These are phyloP conservation scores for Pachydiplax longipennis DNA, from an alignment of 2,888 invertebrate species.

Conservation along the genomic window DNA sequence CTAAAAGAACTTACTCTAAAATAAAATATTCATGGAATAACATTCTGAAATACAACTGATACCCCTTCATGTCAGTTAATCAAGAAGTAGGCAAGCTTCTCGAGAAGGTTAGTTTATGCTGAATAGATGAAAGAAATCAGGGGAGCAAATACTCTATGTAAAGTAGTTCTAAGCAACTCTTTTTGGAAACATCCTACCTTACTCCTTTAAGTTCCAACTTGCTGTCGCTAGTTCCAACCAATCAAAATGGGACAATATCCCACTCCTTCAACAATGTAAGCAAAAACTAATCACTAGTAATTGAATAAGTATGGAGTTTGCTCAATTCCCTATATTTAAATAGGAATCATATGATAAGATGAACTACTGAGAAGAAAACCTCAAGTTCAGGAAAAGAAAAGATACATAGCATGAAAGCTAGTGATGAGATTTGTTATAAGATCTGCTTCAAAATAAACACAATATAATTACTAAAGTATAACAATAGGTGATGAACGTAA, in stretches of 20 bases:
- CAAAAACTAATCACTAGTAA: constrained; percentile 32
- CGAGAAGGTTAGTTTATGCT: constrained; percentile 34
- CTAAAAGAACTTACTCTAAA: constrained; percentile 30
- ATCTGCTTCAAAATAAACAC: neutral
- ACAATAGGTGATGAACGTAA: neutral
- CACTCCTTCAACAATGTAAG: constrained; percentile 18
- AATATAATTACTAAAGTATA: neutral
- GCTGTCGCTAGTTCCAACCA: constrained; percentile 28
- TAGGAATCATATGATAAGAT: neutral
- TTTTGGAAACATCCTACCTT: constrained; percentile 29
- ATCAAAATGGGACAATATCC: constrained; percentile 11
- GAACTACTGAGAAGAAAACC: neutral
- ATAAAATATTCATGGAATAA: constrained; percentile 28
- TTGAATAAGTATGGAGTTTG: constrained; percentile 25
- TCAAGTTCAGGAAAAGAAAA: neutral
- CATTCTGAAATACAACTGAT: constrained; percentile 32
- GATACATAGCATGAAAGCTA: neutral
- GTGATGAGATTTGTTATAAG: neutral
- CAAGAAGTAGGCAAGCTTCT: constrained; percentile 40
- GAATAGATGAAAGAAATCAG: constrained; percentile 35
- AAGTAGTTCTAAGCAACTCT: constrained; percentile 23
- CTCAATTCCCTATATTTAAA: constrained; percentile 5
- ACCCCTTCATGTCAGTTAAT: constrained; percentile 36
- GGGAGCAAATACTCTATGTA: constrained; percentile 31
- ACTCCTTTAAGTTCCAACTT: constrained; percentile 32